These are phyloP conservation scores for Elephas maximus DNA, from an alignment of 2,113 vertebrate genomes.

Conservation along the genomic window DNA sequence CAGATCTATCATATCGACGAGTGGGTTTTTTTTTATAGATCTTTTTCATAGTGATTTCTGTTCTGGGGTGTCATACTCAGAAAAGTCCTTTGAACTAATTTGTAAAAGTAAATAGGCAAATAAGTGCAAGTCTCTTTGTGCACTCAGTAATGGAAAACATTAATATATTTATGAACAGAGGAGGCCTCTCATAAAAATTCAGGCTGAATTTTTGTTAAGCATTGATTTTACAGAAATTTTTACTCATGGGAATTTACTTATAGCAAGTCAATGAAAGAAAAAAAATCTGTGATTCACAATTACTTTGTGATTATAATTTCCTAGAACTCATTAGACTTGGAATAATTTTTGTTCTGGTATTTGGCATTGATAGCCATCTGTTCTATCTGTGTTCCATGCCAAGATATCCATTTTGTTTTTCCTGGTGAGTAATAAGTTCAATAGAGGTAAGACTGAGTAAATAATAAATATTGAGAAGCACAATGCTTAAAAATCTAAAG, in stretches of 20 bases:
- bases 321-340: conserved; percentile 31
- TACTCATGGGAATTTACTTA: conserved; percentile 21
- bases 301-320: conserved; percentile 46
- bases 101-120: conserved; percentile 18
- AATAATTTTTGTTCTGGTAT: conserved; percentile 23
- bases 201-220: conserved; percentile 24
- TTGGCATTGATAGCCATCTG: conserved; percentile 15
- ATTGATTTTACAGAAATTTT: conserved; percentile 31
- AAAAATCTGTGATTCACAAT: conserved; percentile 21
- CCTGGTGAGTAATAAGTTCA: conserved; percentile 48
- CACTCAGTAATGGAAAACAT: background rate
- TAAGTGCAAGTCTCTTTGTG: background rate
- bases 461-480: conserved; percentile 48
- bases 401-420: conserved; percentile 61
- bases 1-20: background rate
- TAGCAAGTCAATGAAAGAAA: background rate
- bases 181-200: background rate
- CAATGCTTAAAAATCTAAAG: conserved; percentile 22
- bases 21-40: background rate
- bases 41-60: conserved; percentile 14
- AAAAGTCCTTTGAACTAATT: background rate
- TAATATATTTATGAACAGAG: background rate
- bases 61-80: background rate
- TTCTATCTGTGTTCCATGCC: conserved; percentile 26
- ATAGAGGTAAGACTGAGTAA: background rate